Evolutionary conservation across 2,797 vertebrate genomes (phyloP), one percentile per base, ranked within the genome.

Genomic region (Myiothlypis chrysogaster): DNA sequence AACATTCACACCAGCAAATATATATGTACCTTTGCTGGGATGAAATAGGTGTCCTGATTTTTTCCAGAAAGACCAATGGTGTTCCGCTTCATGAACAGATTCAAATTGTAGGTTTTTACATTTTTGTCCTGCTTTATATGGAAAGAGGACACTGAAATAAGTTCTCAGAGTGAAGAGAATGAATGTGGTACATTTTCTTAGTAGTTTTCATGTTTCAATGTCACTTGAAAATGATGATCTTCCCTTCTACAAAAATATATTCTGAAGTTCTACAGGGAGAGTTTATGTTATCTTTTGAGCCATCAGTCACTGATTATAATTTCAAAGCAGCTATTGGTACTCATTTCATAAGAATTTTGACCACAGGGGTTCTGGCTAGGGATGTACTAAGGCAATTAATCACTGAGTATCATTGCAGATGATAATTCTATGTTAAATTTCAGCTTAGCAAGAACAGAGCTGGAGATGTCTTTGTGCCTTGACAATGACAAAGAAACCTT

Each of bases 261-360:
- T 86, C 20, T 65, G 14, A 80, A 78, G 35, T 47, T 69, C 49
- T 69, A 11, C 21, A 41, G 65, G 53, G 61, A 89, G 19, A 72
- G 44, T 88, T 93, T 81, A 64, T 89, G 76, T 61, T 93, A 81
- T 83, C 65, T 81, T 95, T 92, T 43, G 27, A 90, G 50, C 27
- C 61, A 78, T 94, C 65, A 87, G 46, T 72, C 35, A 32, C 65
- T 93, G 69, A 89, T 96, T 94, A 92, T 79, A 93, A 86, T 95
- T 95, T 94, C 73, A 93, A 96, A 96, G 79, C 72, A 91, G 84
- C 84, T 93, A 35, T 63, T 86, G 84, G 43, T 73, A 83, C 73
- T 89, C 34, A 86, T 86, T 95, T 85, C 59, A 27, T 72, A 66
- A 55, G 60, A 91, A 35, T 34, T 83, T 90, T 91, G 79, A 71